Conservation (phyloP, 2,113 vertebrate species). For the Semicossyphus pulcher region DNA sequence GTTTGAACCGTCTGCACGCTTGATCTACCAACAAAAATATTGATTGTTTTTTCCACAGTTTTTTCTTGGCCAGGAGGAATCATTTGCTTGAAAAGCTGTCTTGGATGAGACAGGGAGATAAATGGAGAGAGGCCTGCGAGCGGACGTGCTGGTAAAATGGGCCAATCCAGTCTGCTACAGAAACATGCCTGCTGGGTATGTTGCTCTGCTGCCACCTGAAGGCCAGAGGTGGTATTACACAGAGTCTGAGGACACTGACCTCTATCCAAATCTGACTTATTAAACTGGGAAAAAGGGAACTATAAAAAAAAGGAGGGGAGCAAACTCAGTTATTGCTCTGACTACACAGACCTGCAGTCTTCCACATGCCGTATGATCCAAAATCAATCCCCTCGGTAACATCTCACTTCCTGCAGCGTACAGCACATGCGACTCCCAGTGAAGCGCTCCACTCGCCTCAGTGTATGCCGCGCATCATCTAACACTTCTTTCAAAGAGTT, state of each 20-base stretch:
- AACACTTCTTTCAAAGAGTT: conserved; percentile 53
- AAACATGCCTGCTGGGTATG: conserved; percentile 56
- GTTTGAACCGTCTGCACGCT: conserved; percentile 14
- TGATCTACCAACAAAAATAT: conserved; percentile 41
- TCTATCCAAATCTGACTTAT: conserved; percentile 12
- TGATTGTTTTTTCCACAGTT: neutral
- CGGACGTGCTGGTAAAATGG: conserved; percentile 39
- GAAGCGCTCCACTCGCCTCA: conserved; percentile 25
- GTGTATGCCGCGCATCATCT: conserved; percentile 28
- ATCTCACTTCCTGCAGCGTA: conserved; percentile 26
- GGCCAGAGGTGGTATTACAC: conserved; percentile 48
- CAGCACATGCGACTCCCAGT: conserved; percentile 35
- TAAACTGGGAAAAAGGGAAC: neutral
- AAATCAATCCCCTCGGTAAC: conserved; percentile 38
- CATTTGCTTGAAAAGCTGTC: conserved; percentile 52
- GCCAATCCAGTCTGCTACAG: conserved; percentile 22
- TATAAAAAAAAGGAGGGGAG: neutral
- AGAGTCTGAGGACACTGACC: conserved; percentile 41
- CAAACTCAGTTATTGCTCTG: conserved; percentile 9
- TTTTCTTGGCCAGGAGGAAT: conserved; percentile 27
- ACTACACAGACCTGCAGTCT: conserved; percentile 1
- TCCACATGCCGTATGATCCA: conserved; percentile 29
- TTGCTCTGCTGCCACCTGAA: conserved; percentile 75
- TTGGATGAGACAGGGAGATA: conserved; percentile 38
- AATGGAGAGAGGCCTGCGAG: conserved; percentile 8